These are phyloP conservation scores for Noctilio leporinus DNA, from an alignment of 2,113 vertebrate species.

Conservation along the genomic window DNA sequence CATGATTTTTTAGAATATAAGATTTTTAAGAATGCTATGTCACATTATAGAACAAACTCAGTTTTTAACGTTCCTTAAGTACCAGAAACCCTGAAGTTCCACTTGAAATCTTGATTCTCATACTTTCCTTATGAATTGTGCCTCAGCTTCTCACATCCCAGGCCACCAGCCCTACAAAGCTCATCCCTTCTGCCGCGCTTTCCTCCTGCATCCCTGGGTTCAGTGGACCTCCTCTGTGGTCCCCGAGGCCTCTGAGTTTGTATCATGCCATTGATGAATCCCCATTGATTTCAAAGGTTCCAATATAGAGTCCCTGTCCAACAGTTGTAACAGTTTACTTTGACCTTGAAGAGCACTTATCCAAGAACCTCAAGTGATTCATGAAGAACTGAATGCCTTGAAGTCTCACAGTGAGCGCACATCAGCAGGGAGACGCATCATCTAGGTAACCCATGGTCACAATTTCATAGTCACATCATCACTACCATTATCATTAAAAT, in stretches of 20 bases:
- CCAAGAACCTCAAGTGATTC: not conserved
- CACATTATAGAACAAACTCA: not conserved
- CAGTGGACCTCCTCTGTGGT: not conserved
- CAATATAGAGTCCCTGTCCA: not conserved
- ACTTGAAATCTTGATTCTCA: not conserved
- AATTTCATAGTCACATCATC: not conserved
- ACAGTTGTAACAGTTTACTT: not conserved
- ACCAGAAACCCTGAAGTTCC: not conserved
- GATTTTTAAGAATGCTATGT: not conserved
- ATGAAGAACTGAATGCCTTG: not conserved
- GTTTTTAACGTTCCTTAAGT: not conserved
- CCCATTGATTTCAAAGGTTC: not conserved
- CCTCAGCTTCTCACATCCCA: not conserved
- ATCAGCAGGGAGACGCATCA: not conserved
- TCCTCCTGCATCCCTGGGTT: not conserved
- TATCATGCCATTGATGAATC: not conserved
- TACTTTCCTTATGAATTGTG: not conserved
- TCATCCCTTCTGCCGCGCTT: not conserved
- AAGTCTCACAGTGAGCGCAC: rapidly evolving
- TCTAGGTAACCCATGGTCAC: not conserved
- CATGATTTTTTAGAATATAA: not conserved
- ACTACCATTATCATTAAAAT: too few species aligned
- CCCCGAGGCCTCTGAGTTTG: not conserved
- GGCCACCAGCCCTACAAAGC: not conserved
- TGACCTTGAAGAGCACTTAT: not conserved